phyloP scores from a whole-genome alignment of 1,140 invertebrate genomes.

The Diabrotica undecimpunctata region DNA sequence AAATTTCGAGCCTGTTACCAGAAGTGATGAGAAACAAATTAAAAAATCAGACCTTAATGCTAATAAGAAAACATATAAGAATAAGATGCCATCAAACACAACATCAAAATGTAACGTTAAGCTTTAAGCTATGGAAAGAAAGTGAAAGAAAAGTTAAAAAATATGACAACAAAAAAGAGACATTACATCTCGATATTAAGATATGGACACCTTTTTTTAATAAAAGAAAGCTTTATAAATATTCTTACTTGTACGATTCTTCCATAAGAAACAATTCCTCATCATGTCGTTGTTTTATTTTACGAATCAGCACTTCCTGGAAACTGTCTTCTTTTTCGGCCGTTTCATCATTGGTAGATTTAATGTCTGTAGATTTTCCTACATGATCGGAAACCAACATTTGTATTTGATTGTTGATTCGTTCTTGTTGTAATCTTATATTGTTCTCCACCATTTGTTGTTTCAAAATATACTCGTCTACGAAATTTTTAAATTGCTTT shows the following conservation, averaged over 20 bases:
- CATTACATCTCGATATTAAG: too few species aligned
- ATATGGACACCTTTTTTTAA: background rate
- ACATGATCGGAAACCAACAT: conserved; percentile 45
- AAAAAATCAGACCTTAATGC: too few species aligned
- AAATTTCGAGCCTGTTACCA: too few species aligned
- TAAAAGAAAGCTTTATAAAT: conserved; percentile 5
- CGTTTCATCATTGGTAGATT: conserved; percentile 26
- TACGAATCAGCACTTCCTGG: conserved; percentile 35
- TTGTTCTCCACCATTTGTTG: conserved; percentile 52
- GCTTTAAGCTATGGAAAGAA: too few species aligned
- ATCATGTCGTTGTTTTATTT: conserved; percentile 49
- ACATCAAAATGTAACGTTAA: too few species aligned
- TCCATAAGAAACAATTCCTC: conserved; percentile 53
- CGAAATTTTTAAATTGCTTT: conserved; percentile 48
- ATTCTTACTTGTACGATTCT: conserved; percentile 49
- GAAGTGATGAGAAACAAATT: too few species aligned
- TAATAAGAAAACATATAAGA: too few species aligned
- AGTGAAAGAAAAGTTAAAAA: too few species aligned
- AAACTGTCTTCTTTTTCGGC: background rate
- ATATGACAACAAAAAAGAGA: too few species aligned
- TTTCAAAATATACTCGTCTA: conserved; percentile 50
- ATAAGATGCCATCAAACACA: too few species aligned
- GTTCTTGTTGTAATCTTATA: conserved; percentile 51
- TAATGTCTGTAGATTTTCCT: conserved; percentile 19
- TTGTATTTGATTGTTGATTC: conserved; percentile 53